Evolutionary conservation across 2,113 vertebrate species (phyloP).

Genomic region (Ceuthmochares aereus): DNA sequence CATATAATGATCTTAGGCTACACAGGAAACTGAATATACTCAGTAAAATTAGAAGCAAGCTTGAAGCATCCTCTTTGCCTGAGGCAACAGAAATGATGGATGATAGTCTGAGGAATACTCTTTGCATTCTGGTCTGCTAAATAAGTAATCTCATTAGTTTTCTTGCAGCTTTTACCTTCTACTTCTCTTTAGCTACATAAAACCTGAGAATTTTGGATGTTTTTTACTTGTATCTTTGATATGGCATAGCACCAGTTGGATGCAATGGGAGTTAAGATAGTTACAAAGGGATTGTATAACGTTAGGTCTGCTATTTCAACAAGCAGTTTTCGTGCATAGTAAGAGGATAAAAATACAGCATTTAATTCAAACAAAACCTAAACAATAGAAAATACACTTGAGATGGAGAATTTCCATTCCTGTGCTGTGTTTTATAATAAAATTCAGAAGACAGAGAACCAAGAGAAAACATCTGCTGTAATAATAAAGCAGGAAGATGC

Average conservation of each 20-base stretch:
- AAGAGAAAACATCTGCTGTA: neutral
- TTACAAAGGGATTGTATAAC: neutral
- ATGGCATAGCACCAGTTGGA: neutral
- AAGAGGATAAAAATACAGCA: neutral
- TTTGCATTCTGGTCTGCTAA: slow-evolving; percentile 35
- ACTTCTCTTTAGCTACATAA: neutral
- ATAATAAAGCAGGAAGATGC: neutral
- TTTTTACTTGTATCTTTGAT: neutral
- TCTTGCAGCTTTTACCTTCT: slow-evolving; percentile 34
- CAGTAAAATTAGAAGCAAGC: slow-evolving; percentile 54
- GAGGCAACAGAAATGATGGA: slow-evolving; percentile 66
- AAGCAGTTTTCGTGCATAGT: neutral
- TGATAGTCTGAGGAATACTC: slow-evolving; percentile 47
- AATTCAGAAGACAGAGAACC: neutral
- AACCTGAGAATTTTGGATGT: neutral
- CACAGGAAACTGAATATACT: slow-evolving; percentile 34
- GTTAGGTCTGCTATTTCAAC: neutral
- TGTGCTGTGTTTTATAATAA: neutral
- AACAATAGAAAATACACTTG: neutral
- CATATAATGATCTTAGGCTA: slow-evolving; percentile 43
- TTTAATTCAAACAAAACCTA: neutral
- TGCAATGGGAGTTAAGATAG: neutral
- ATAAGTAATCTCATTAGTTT: slow-evolving; percentile 62
- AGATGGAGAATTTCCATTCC: neutral
- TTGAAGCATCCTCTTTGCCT: slow-evolving; percentile 55